These are phyloP conservation scores for Rana temporaria DNA, from an alignment of 2,113 vertebrate species.

Conservation along the genomic window DNA sequence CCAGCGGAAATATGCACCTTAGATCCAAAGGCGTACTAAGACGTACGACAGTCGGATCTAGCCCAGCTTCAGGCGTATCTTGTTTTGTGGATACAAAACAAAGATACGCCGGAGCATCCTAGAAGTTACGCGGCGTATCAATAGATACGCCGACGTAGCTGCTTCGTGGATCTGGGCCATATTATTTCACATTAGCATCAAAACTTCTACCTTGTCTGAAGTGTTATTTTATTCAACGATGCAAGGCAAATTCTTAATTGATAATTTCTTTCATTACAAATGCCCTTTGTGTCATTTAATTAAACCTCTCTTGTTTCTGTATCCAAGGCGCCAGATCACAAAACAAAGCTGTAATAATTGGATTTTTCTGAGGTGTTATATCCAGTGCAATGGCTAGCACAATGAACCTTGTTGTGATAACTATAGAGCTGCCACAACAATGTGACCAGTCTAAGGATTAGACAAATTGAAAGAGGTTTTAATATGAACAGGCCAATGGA, in stretches of 20 bases:
- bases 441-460: not conserved
- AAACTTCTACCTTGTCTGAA: not conserved
- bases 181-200: not conserved
- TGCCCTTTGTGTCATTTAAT: constrained; percentile 37
- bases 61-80: too few species aligned
- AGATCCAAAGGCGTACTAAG: too few species aligned
- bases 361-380: constrained; percentile 27
- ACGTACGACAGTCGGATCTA: too few species aligned
- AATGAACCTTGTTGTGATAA: not conserved
- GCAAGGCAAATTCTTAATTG: not conserved
- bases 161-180: too few species aligned
- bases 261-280: constrained; percentile 28
- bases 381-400: constrained; percentile 19
- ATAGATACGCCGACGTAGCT: too few species aligned
- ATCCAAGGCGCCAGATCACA: constrained; percentile 9
- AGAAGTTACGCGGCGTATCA: too few species aligned
- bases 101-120: too few species aligned
- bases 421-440: not conserved
- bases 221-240: constrained; percentile 5
- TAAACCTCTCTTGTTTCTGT: constrained; percentile 24
- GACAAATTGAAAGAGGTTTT: constrained; percentile 18
- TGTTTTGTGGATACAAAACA: too few species aligned
- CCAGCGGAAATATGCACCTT: too few species aligned
- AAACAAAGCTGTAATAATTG: constrained; percentile 11
- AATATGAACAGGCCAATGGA: constrained; percentile 16